phyloP scores from a whole-genome alignment of 1,140 invertebrate species.

The Drosophila burlai region DNA sequence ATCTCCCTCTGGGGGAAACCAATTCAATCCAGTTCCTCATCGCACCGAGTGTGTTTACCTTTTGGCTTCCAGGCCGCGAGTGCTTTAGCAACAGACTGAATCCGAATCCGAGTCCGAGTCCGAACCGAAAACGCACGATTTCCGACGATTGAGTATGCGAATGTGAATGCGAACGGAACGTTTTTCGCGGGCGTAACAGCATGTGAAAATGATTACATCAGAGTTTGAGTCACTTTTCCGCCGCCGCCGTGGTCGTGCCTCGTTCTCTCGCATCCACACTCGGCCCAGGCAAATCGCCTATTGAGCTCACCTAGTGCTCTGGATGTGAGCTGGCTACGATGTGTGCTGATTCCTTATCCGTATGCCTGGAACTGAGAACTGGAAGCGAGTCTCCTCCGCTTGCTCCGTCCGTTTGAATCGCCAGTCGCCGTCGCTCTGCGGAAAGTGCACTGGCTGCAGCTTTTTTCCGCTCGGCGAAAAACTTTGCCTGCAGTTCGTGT shows the following conservation, averaged over 20 bases:
- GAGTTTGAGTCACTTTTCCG: constrained; percentile 78
- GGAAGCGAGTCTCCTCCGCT: constrained; percentile 44
- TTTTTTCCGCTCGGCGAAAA: constrained; percentile 44
- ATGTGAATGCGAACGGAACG: constrained; percentile 43
- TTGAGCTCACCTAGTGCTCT: constrained; percentile 66
- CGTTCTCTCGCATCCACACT: constrained; percentile 42
- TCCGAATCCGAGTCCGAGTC: not conserved
- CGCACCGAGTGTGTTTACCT: constrained; percentile 50
- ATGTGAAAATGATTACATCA: constrained; percentile 78
- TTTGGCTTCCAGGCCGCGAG: constrained; percentile 47
- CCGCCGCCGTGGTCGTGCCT: constrained; percentile 8
- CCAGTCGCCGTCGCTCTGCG: constrained; percentile 71
- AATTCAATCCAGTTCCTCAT: constrained; percentile 2
- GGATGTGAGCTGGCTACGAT: constrained; percentile 1
- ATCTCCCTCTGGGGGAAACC: not conserved
- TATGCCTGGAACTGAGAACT: constrained; percentile 54
- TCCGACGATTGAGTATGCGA: constrained; percentile 11
- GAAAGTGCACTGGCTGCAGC: constrained; percentile 64
- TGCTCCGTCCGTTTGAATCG: constrained; percentile 41
- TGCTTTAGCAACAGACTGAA: constrained; percentile 42
- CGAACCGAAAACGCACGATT: constrained; percentile 33
- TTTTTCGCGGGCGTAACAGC: constrained; percentile 64
- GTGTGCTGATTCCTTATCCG: not conserved
- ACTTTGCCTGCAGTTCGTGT: constrained; percentile 48
- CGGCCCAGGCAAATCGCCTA: constrained; percentile 41